Evolutionary conservation across 2,113 vertebrate species (phyloP), one percentile per base, ranked within the genome.

Genomic region (Sceloporus tristichus): DNA sequence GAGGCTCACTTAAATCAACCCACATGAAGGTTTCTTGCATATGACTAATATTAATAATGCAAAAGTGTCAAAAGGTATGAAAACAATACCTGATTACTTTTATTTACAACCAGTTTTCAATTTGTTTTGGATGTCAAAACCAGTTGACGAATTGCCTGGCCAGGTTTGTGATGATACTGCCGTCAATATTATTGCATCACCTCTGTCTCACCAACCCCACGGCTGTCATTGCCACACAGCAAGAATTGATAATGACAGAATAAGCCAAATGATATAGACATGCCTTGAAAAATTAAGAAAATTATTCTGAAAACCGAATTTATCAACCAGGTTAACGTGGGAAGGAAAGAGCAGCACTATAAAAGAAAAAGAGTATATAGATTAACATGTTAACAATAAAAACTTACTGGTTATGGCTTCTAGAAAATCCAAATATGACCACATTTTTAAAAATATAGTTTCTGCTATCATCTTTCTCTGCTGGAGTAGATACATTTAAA

Each of bases 21-120:
- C 78, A 80, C 25, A 6, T 80, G 68, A 56, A 73, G 25, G 34
- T 40, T 83, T 70, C 40, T 54, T 40, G 29, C 38, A 79, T 53
- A 38, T 68, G 34, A 34, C 80, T 40, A 38, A 54, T 54, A 25
- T 10, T 48, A 27, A 53, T 83, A 82, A 14, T 38, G n/a, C 14
- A 54, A 29, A 88, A 40, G 73, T 68, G 29, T 66, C 75, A 71
- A 77, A 76, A 77, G 42, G 40, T 77, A 81, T 54, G 29, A 76
- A 82, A 87, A 82, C 29, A 76, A n/a, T 34, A 48, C 23, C 29
- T 27, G 27, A 25, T 27, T 19, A 38, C 66, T 62, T 82, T 76
- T 65, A 65, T 88, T 82, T 83, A 53, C 71, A 68, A 77, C 73
- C 48, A 34, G 53, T 80, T 80, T 71, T 81, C 68, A 40, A 62